These are phyloP conservation scores for Sclerodermus sp. DNA, from an alignment of 2,888 invertebrate genomes.

Conservation along the genomic window DNA sequence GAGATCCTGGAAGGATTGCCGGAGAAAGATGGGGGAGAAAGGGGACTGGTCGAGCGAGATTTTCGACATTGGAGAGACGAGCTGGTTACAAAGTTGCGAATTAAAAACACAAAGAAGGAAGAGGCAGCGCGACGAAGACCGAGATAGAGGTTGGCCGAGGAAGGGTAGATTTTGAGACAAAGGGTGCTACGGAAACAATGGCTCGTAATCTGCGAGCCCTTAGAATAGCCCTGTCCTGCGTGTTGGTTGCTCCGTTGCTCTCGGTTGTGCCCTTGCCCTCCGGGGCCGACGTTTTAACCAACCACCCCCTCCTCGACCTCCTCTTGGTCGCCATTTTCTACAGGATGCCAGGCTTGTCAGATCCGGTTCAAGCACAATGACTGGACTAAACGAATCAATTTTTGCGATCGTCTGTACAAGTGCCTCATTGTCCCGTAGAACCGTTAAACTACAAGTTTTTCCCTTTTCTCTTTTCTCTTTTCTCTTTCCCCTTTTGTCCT, in stretches of 20 bases:
- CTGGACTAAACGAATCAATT: too few relatives aligned
- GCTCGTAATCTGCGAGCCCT: slow-evolving; percentile 55
- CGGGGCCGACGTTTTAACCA: slow-evolving; percentile 18
- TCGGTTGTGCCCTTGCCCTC: slow-evolving; percentile 23
- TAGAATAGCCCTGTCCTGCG: slow-evolving; percentile 44
- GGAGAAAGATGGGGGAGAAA: slow-evolving; percentile 13
- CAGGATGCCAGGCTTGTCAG: too few relatives aligned
- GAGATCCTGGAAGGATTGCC: slow-evolving; percentile 13
- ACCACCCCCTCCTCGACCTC: slow-evolving; percentile 6
- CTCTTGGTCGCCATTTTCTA: background rate
- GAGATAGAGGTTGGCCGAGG: slow-evolving; percentile 22
- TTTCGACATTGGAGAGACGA: slow-evolving; percentile 24
- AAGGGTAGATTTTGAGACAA: slow-evolving; percentile 52
- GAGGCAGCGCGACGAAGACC: too few relatives aligned
- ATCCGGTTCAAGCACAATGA: too few relatives aligned
- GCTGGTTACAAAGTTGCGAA: slow-evolving; percentile 49
- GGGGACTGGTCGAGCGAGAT: slow-evolving; percentile 14
- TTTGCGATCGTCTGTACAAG: too few relatives aligned
- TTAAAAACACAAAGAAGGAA: slow-evolving; percentile 52
- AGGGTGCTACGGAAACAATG: slow-evolving; percentile 53
- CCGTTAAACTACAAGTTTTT: too few relatives aligned
- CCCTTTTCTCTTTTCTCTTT: too few relatives aligned
- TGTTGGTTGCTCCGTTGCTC: slow-evolving; percentile 24
- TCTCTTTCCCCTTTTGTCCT: too few relatives aligned
- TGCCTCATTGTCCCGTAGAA: too few relatives aligned